A percentile compares a stretch with the other conserved stretches of the same genome.
Evolutionary conservation across 2,797 vertebrate genomes (phyloP).

Genomic region (Odontamblyopus rebecca): DNA sequence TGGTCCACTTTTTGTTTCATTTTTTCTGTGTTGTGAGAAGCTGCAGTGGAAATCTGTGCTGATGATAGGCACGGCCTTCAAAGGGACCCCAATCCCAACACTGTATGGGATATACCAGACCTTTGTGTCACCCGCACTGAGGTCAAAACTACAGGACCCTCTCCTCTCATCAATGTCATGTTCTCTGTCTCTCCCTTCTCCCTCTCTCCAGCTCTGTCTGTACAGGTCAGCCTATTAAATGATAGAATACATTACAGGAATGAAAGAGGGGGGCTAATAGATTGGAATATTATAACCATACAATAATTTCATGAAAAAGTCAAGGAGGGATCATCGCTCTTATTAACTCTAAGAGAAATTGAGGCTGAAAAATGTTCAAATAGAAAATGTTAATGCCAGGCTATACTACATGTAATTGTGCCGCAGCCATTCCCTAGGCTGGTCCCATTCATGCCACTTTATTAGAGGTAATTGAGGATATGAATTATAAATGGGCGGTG

Average conservation of each 20-base stretch:
- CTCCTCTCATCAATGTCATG: constrained; percentile 71
- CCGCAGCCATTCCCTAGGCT: constrained; percentile 86
- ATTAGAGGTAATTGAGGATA: constrained; percentile 99
- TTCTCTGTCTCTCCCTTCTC: constrained; percentile 39
- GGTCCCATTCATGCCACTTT: constrained; percentile 94
- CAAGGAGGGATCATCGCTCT: constrained; percentile 97
- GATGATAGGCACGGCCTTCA: constrained; percentile 65
- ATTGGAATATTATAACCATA: constrained; percentile 99
- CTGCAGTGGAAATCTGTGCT: constrained; percentile 29
- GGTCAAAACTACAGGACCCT: constrained; percentile 73
- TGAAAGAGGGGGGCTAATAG: constrained; percentile 84
- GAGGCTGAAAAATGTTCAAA: constrained; percentile 99
- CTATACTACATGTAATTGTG: constrained; percentile 94
- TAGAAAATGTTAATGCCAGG: constrained; percentile 98
- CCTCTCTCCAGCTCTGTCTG: constrained; percentile 49
- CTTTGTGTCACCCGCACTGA: constrained; percentile 68
- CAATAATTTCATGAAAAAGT: constrained; percentile 99
- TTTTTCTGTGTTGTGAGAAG: constrained; percentile 22
- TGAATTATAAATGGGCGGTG: constrained; percentile 99
- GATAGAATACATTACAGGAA: constrained; percentile 95
- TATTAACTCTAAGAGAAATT: constrained; percentile 99
- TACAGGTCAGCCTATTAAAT: constrained; percentile 92
- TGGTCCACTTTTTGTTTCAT: neutral
- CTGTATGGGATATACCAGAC: constrained; percentile 63
- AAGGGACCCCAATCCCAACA: constrained; percentile 68